phyloP scores from a whole-genome alignment of 2,888 invertebrate species.

The Oscheius sp. region DNA sequence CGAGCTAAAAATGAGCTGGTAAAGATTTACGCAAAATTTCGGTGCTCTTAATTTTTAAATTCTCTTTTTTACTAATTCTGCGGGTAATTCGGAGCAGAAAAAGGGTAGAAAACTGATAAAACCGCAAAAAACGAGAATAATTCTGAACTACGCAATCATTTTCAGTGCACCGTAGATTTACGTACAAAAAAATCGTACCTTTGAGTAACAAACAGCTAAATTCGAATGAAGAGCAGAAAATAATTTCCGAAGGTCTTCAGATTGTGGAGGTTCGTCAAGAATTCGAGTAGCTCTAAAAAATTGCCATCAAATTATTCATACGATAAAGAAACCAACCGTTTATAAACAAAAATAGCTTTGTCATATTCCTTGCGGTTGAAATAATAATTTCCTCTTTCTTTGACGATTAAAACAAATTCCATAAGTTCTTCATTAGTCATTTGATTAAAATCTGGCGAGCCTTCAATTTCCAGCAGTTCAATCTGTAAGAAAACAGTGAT shows the following conservation, averaged over 20 bases:
- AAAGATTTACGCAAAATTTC: too few relatives aligned
- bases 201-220: constrained; percentile 50
- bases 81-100: too few relatives aligned
- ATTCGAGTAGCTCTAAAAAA: constrained; percentile 36
- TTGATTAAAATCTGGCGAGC: constrained; percentile 31
- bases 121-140: not conserved
- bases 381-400: constrained; percentile 48
- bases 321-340: constrained; percentile 26
- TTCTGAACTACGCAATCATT: too few relatives aligned
- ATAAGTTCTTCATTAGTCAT: constrained; percentile 39
- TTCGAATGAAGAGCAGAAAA: constrained; percentile 48
- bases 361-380: constrained; percentile 44
- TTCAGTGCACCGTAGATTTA: too few relatives aligned
- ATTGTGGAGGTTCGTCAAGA: constrained; percentile 31
- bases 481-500: constrained; percentile 30
- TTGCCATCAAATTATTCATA: not conserved
- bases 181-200: constrained; percentile 39
- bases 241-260: constrained; percentile 35
- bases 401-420: constrained; percentile 42
- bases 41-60: too few relatives aligned
- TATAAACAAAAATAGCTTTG: constrained; percentile 55
- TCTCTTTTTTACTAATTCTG: too few relatives aligned
- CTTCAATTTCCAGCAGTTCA: constrained; percentile 41
- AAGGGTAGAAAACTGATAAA: too few relatives aligned
- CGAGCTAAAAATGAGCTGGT: too few relatives aligned